phyloP scores from a whole-genome alignment of 1,140 invertebrate species.

The Trichomalopsis sarcophagae region DNA sequence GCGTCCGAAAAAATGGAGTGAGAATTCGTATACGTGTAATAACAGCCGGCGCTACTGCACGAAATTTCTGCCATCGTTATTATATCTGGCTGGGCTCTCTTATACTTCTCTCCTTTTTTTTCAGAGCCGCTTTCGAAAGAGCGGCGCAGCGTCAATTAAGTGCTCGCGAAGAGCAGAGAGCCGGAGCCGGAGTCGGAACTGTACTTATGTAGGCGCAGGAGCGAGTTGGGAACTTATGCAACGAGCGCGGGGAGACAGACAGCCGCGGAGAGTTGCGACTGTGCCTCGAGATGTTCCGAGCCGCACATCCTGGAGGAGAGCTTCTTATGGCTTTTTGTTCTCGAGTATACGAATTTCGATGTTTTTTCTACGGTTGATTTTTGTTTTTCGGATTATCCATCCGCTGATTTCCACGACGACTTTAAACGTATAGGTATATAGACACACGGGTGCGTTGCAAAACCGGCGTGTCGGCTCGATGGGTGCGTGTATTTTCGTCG shows the following conservation, averaged over 20 bases:
- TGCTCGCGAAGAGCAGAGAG: conserved; percentile 8
- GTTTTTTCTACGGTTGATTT: too few relatives aligned
- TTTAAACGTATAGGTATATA: background rate
- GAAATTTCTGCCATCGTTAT: conserved; percentile 12
- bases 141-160: conserved; percentile 16
- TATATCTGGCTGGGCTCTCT: background rate
- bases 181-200: background rate
- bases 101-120: background rate
- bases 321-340: background rate
- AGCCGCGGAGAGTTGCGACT: background rate
- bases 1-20: background rate
- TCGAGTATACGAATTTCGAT: background rate
- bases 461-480: background rate
- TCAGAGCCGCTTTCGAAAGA: background rate
- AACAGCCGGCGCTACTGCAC: background rate
- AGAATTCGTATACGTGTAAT: background rate
- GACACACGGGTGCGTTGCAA: background rate
- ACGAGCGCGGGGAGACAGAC: background rate
- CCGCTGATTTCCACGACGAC: background rate
- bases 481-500: background rate
- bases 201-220: conserved; percentile 14
- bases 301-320: background rate
- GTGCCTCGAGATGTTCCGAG: too few relatives aligned
- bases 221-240: conserved; percentile 8
- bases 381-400: too few relatives aligned